Percentiles rank a stretch among this genome's conserved stretches.
phyloP scores from a whole-genome alignment of 2,113 vertebrate genomes.

The Sciurus niger region DNA sequence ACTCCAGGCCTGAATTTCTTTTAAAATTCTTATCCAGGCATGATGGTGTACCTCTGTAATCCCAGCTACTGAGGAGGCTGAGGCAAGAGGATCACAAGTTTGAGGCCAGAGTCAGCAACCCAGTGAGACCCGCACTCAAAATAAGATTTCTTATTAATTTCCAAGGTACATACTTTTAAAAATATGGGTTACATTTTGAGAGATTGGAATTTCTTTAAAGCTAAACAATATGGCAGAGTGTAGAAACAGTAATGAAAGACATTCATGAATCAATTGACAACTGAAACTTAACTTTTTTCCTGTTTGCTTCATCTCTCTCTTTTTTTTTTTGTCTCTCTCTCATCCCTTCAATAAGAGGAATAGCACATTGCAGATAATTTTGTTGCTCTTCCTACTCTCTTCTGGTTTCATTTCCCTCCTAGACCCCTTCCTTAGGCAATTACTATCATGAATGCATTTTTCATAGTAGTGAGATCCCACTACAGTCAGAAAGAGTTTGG shows the following conservation, averaged over 20 bases:
- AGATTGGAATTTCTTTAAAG: neutral
- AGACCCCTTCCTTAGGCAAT: neutral
- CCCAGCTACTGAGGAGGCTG: too few species aligned
- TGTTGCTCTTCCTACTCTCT: neutral
- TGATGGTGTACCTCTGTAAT: too few species aligned
- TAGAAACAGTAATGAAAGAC: neutral
- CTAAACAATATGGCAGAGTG: neutral
- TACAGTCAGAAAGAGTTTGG: neutral
- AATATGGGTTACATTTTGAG: neutral
- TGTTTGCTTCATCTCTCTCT: neutral
- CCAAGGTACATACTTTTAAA: neutral
- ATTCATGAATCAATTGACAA: neutral
- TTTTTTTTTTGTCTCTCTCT: too few species aligned
- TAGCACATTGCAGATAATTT: neutral
- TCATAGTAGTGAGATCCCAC: neutral
- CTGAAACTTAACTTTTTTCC: neutral
- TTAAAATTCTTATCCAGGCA: too few species aligned
- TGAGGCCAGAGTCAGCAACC: too few species aligned
- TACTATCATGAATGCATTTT: neutral
- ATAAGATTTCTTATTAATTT: conserved; percentile 17
- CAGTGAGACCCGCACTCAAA: too few species aligned
- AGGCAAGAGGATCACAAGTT: too few species aligned
- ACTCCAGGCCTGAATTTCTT: too few species aligned
- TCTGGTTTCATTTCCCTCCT: neutral
- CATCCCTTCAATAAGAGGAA: neutral